phyloP scores from a whole-genome alignment of 2,113 vertebrate genomes.

The Meleagris gallopavo region DNA sequence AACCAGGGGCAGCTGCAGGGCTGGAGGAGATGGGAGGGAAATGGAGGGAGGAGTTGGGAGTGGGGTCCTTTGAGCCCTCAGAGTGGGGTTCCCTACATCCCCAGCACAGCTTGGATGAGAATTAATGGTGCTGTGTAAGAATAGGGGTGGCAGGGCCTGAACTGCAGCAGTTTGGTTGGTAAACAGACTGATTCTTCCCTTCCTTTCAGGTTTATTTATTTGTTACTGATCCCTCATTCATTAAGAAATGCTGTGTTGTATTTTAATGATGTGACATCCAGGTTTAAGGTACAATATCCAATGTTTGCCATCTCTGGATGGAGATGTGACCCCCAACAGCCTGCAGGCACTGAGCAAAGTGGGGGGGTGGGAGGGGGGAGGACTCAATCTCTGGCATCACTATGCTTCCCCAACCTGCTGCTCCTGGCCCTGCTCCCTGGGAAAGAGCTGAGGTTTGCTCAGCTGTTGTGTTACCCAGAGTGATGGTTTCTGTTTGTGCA shows the following conservation, averaged over 20 bases:
- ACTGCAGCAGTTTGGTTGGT: no score
- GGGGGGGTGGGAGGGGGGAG: rapidly evolving
- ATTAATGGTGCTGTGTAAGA: rapidly evolving
- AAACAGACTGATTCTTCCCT: neutral
- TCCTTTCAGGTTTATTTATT: no score
- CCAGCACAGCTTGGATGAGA: no score
- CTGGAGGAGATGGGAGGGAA: neutral
- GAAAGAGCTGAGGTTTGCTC: no score
- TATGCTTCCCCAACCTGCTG: no score
- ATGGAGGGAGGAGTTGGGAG: rapidly evolving
- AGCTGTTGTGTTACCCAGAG: rapidly evolving
- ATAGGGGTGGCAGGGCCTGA: neutral
- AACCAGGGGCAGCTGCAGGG: neutral
- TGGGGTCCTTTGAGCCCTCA: neutral
- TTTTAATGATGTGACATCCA: neutral
- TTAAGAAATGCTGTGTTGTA: rapidly evolving
- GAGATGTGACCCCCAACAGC: neutral
- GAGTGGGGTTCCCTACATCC: neutral
- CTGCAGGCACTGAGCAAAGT: rapidly evolving
- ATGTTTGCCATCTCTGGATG: rapidly evolving
- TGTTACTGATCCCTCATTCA: neutral
- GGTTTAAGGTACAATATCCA: neutral
- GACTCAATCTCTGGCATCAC: neutral
- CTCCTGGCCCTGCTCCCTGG: neutral
- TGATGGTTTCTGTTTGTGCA: rapidly evolving